Evolutionary conservation across 23 tunicate species (phyloP).

Genomic region (Diplosoma virens): DNA sequence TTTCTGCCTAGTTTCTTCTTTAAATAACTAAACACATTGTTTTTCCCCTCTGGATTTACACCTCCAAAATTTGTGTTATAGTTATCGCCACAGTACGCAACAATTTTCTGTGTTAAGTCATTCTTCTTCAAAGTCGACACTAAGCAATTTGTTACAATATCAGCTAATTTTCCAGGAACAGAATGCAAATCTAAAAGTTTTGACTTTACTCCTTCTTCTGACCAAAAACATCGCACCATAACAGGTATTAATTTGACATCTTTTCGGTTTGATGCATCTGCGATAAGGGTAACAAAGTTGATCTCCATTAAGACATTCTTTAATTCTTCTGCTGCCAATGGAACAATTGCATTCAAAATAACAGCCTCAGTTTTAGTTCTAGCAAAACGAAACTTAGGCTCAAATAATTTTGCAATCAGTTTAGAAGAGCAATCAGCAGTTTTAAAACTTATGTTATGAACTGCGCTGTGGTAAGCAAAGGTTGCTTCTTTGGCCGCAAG

Average conservation of each 20-base stretch:
- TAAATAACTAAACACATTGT: too few relatives aligned
- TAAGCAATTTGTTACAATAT: too few relatives aligned
- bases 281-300: not conserved
- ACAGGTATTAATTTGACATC: conserved; percentile 10
- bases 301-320: not conserved
- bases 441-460: conserved; percentile 48
- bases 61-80: conserved; percentile 19
- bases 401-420: conserved; percentile 28
- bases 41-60: too few relatives aligned
- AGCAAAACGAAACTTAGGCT: too few relatives aligned
- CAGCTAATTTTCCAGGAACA: conserved; percentile 5
- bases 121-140: conserved; percentile 3
- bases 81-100: conserved; percentile 11
- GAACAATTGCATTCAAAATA: conserved; percentile 7
- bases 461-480: conserved; percentile 43
- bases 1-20: too few relatives aligned
- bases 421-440: conserved; percentile 62
- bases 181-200: conserved; percentile 23
- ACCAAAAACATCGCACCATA: conserved; percentile 14
- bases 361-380: conserved; percentile 42
- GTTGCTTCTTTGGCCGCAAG: too few relatives aligned
- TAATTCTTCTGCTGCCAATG: conserved; percentile 13
- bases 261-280: conserved; percentile 22
- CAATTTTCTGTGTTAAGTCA: not conserved
- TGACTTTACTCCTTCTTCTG: conserved; percentile 5